These are phyloP conservation scores for Oryzias woworae DNA, from an alignment of 2,113 vertebrate species.

Conservation along the genomic window DNA sequence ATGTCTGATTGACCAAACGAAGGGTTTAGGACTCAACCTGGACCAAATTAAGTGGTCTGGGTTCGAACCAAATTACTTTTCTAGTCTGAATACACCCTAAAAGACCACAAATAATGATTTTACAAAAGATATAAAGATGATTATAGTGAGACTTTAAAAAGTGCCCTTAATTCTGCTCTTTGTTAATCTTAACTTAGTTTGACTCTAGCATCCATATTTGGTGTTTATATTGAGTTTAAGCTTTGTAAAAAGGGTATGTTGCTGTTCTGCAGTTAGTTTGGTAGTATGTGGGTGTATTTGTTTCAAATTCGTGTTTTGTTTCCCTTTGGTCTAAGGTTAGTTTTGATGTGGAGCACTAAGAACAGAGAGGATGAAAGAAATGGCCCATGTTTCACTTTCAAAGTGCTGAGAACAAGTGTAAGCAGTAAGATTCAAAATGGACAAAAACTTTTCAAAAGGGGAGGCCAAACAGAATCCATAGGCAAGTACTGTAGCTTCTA, in stretches of 20 bases:
- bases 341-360: slow-evolving; percentile 27
- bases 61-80: too few species aligned
- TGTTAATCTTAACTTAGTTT: background rate
- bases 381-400: slow-evolving; percentile 12
- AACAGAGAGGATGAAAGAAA: slow-evolving; percentile 4
- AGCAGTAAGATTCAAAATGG: slow-evolving; percentile 7
- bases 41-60: too few species aligned
- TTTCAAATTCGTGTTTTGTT: slow-evolving; percentile 4
- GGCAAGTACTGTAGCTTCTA: too few species aligned
- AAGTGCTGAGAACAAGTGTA: slow-evolving; percentile 42
- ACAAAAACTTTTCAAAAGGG: background rate
- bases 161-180: background rate
- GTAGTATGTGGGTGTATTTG: background rate
- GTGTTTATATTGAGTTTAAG: background rate
- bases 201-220: background rate
- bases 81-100: too few species aligned
- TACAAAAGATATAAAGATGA: background rate
- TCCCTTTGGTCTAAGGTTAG: slow-evolving; percentile 8
- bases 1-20: too few species aligned
- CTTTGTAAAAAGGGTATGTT: background rate
- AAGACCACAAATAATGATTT: too few species aligned
- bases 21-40: too few species aligned
- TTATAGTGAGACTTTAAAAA: background rate
- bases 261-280: background rate
- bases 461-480: slow-evolving; percentile 17